Conservation (phyloP, 2,888 invertebrate genomes). For the Orthosia incerta region DNA sequence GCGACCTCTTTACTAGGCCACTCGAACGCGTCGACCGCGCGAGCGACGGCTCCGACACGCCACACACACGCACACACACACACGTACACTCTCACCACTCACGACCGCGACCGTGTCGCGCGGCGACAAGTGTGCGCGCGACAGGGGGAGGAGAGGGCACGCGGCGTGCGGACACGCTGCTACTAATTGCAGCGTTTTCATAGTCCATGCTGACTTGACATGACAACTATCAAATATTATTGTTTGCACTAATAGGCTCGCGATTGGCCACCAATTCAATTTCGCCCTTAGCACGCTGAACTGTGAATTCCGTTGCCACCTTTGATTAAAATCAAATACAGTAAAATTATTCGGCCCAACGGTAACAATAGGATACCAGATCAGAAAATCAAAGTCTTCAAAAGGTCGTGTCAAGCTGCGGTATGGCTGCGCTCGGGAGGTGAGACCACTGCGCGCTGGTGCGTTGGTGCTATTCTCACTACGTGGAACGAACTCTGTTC, state of each 20-base stretch:
- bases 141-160: too few relatives aligned
- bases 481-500: neutral
- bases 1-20: conserved; percentile 27
- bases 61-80: conserved; percentile 23
- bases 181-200: neutral
- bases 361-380: neutral
- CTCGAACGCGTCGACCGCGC: conserved; percentile 20
- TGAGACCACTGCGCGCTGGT: too few relatives aligned
- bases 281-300: neutral
- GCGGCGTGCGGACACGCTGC: too few relatives aligned
- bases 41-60: conserved; percentile 9
- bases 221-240: neutral
- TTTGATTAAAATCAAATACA: neutral
- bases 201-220: neutral
- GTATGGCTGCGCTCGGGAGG: neutral
- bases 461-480: neutral
- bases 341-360: neutral
- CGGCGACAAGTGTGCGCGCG: too few relatives aligned
- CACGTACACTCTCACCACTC: conserved; percentile 4
- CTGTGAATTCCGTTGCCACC: neutral
- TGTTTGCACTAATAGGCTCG: neutral
- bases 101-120: too few relatives aligned
- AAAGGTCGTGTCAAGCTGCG: neutral
- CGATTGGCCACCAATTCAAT: neutral
- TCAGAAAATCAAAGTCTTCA: neutral